Evolutionary conservation across 2,888 invertebrate genomes (phyloP).

Genomic region (Adela reaumurella): DNA sequence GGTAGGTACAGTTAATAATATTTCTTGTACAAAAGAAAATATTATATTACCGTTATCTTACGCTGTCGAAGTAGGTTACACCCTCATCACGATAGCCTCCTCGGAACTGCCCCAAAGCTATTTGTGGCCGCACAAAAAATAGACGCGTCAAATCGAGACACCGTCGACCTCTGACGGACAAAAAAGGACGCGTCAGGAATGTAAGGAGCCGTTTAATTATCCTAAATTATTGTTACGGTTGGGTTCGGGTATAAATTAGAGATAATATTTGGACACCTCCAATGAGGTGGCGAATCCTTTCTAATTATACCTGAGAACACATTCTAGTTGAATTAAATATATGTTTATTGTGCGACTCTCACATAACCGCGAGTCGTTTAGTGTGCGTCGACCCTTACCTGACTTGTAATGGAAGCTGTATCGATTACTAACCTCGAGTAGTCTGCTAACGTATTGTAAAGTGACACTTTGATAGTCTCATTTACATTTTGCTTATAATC

Average conservation of each 20-base stretch:
- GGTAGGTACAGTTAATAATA: too few species aligned
- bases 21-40: too few species aligned
- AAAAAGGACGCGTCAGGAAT: slow-evolving; percentile 55
- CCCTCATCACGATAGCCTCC: too few species aligned
- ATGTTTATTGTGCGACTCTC: slow-evolving; percentile 14
- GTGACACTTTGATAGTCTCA: neutral
- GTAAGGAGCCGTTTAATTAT: slow-evolving; percentile 57
- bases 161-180: slow-evolving; percentile 43
- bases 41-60: too few species aligned
- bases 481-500: neutral
- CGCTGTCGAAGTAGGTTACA: too few species aligned
- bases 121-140: slow-evolving; percentile 48
- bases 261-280: slow-evolving; percentile 35
- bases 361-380: slow-evolving; percentile 34
- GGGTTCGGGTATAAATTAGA: slow-evolving; percentile 29
- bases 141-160: slow-evolving; percentile 47
- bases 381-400: slow-evolving; percentile 43
- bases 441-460: neutral
- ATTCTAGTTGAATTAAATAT: slow-evolving; percentile 3
- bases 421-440: neutral
- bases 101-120: slow-evolving; percentile 45
- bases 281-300: slow-evolving; percentile 25
- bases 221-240: slow-evolving; percentile 55
- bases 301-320: slow-evolving; percentile 1
- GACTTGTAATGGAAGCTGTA: neutral